Conservation (phyloP, 1,140 invertebrate genomes). For the Pseudomyrmex pallidus region DNA sequence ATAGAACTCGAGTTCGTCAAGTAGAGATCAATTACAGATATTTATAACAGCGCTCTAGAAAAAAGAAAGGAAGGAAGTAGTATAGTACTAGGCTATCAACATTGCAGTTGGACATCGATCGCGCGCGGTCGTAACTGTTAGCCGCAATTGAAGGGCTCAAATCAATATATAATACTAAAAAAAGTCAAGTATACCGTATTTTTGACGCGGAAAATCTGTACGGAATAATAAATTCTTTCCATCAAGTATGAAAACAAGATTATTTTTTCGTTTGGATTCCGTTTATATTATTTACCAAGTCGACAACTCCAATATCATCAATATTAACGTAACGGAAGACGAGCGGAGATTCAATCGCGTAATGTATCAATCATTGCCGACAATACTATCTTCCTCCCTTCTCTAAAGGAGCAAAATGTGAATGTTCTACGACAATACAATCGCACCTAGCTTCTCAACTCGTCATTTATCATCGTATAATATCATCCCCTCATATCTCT, state of each 20-base stretch:
- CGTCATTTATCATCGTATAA: conserved; percentile 8
- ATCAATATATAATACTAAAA: conserved; percentile 2
- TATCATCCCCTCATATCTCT: neutral
- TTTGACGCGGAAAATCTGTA: neutral
- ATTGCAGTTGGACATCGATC: neutral
- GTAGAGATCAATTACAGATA: conserved; percentile 30
- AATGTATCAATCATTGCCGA: neutral
- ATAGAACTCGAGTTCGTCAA: conserved; percentile 11
- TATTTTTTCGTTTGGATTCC: neutral
- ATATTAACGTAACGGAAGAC: neutral
- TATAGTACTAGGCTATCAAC: neutral
- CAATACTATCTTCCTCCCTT: conserved; percentile 31
- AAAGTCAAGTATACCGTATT: neutral
- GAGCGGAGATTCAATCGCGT: neutral
- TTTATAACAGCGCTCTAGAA: conserved; percentile 16
- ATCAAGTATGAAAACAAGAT: neutral
- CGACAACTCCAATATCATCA: neutral
- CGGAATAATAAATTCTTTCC: neutral
- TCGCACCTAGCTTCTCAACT: conserved; percentile 30
- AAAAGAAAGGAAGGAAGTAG: neutral
- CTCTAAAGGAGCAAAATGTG: neutral
- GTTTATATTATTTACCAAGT: neutral
- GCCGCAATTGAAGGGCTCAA: neutral
- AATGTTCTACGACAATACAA: conserved; percentile 24
- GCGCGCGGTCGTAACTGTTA: neutral